phyloP scores from a whole-genome alignment of 2,113 vertebrate genomes.

The Melanostigma gelatinosum region DNA sequence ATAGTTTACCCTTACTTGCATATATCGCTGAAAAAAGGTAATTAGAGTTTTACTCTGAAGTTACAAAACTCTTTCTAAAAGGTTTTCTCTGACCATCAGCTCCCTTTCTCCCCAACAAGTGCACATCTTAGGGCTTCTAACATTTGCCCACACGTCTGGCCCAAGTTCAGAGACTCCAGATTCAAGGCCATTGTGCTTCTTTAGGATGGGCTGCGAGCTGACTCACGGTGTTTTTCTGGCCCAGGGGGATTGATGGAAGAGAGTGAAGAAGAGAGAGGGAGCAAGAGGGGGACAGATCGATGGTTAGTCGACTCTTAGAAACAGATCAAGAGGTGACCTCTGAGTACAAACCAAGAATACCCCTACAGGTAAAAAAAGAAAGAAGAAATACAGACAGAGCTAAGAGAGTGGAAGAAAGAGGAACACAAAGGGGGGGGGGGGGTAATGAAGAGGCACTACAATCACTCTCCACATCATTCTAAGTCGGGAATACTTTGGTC shows the following conservation, averaged over 20 bases:
- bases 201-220: conserved; percentile 16
- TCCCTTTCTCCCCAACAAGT: conserved; percentile 5
- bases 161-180: conserved; percentile 4
- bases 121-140: conserved; percentile 1
- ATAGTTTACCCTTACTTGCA: not conserved
- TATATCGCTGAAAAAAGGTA: not conserved
- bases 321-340: conserved; percentile 58
- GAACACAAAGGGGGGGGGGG: not conserved
- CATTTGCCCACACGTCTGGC: conserved; percentile 8
- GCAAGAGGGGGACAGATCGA: conserved; percentile 34
- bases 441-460: not conserved
- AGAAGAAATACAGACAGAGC: not conserved
- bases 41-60: not conserved
- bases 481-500: not conserved
- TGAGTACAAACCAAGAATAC: conserved; percentile 25
- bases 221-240: conserved; percentile 14
- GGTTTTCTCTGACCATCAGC: not conserved
- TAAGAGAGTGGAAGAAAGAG: conserved; percentile 4
- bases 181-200: conserved; percentile 48
- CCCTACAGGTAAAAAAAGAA: not conserved
- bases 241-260: conserved; percentile 28
- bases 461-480: not conserved
- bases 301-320: conserved; percentile 43
- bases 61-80: not conserved
- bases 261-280: conserved; percentile 7